These are phyloP conservation scores for Sclerurus mexicanus DNA, from an alignment of 2,113 vertebrate genomes.

Conservation along the genomic window DNA sequence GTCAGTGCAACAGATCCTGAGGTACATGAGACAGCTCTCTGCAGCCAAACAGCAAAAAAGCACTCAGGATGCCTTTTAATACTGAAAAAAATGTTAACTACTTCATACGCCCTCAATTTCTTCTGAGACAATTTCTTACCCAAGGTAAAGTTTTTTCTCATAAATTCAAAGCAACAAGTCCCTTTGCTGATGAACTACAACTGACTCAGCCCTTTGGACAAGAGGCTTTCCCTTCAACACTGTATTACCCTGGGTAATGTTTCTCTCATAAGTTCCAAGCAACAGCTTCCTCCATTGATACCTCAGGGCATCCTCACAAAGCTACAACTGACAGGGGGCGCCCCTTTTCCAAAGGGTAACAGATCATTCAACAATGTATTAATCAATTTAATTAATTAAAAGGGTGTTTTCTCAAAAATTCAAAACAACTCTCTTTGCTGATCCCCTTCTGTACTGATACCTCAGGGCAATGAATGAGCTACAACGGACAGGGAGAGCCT, in stretches of 20 bases:
- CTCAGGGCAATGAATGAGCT: rapidly evolving
- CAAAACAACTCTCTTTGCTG: neutral
- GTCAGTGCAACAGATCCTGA: rapidly evolving
- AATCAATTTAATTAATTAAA: no score
- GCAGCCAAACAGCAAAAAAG: neutral
- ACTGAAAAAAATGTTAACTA: rapidly evolving
- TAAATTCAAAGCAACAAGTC: neutral
- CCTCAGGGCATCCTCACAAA: neutral
- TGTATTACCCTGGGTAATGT: rapidly evolving
- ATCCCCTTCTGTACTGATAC: neutral
- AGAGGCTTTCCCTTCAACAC: rapidly evolving
- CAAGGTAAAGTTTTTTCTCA: rapidly evolving
- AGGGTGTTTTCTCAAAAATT: neutral
- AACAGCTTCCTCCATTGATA: neutral
- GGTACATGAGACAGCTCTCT: rapidly evolving
- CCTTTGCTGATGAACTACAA: neutral
- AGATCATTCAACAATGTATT: neutral
- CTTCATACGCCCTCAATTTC: rapidly evolving
- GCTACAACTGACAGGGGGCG: rapidly evolving
- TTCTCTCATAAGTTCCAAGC: neutral
- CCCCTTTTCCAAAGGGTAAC: neutral
- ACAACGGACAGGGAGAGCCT: rapidly evolving
- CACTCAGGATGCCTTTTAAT: rapidly evolving
- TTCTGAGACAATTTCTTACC: rapidly evolving
- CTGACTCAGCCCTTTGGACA: neutral